Conservation (phyloP, 2,797 vertebrate species). For the Typhlichthys eigenmanni region DNA sequence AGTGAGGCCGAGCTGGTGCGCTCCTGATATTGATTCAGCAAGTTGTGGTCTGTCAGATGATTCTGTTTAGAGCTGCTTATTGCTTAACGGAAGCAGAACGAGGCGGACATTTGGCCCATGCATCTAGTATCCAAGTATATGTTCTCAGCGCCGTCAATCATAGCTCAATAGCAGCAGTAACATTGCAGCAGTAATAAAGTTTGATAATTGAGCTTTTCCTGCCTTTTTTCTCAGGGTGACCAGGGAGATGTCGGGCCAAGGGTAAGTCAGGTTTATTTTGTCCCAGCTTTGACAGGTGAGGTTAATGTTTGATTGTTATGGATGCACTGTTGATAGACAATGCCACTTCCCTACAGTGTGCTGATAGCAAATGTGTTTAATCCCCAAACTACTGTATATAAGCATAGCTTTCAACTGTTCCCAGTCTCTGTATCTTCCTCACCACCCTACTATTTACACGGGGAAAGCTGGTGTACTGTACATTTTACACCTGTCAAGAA, state of each 20-base stretch:
- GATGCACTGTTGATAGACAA: conserved; percentile 5
- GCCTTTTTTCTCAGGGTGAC: conserved; percentile 79
- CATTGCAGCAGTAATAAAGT: conserved; percentile 35
- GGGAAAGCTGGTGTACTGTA: neutral
- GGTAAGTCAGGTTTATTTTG: conserved; percentile 77
- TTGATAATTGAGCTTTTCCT: conserved; percentile 36
- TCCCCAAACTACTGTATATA: no score
- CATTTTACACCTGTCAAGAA: neutral
- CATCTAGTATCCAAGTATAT: conserved; percentile 19
- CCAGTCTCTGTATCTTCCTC: neutral
- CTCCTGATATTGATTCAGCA: conserved; percentile 4
- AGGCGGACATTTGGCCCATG: conserved; percentile 42
- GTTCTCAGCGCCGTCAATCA: conserved; percentile 39
- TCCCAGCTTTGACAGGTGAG: conserved; percentile 15
- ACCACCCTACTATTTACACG: neutral
- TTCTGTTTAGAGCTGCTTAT: conserved; percentile 2
- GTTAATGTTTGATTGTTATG: conserved; percentile 5
- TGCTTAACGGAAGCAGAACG: conserved; percentile 4
- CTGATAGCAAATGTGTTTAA: neutral
- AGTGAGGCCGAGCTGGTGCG: conserved; percentile 1
- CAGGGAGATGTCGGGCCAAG: conserved; percentile 88
- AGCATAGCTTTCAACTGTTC: neutral
- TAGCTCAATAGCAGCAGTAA: conserved; percentile 19
- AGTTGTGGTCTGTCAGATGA: conserved; percentile 35
- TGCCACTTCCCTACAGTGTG: conserved; percentile 3